A percentile compares a stretch with the other conserved stretches of the same genome.
Evolutionary conservation across 2,113 vertebrate species (phyloP).

Genomic region (Python bivittatus): DNA sequence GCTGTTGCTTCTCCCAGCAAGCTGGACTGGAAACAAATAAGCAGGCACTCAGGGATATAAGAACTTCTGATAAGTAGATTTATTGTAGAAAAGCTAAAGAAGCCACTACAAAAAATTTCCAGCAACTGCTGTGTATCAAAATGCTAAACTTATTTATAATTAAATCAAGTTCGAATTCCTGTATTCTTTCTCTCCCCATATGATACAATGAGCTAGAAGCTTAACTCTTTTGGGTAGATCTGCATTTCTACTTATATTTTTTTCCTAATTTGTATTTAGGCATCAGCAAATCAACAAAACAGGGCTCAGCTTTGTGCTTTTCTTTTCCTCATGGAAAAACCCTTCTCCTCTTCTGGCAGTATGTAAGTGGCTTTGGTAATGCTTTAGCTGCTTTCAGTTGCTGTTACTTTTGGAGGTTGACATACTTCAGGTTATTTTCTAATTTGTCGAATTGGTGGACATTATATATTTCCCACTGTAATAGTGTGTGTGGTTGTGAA

Average conservation of each 20-base stretch:
- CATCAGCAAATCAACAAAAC: neutral
- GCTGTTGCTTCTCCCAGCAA: neutral
- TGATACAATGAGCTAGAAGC: neutral
- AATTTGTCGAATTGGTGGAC: too few relatives aligned
- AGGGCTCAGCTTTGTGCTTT: neutral
- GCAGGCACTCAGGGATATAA: neutral
- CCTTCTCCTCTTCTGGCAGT: neutral
- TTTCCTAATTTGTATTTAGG: neutral
- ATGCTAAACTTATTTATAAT: neutral
- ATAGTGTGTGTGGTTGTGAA: neutral
- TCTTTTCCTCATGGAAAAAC: neutral
- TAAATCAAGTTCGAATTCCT: neutral
- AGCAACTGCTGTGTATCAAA: neutral
- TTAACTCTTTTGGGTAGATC: neutral
- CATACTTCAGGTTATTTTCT: neutral
- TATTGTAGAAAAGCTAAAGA: neutral
- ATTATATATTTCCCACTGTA: neutral
- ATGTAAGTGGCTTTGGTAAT: neutral
- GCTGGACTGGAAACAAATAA: neutral
- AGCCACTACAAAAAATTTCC: neutral
- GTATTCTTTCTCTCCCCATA: neutral
- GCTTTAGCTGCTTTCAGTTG: neutral
- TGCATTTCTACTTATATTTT: neutral
- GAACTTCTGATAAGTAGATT: neutral
- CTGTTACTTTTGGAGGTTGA: neutral